Evolutionary conservation across 2,888 invertebrate genomes (phyloP).

Genomic region (Diarsia dahlii): DNA sequence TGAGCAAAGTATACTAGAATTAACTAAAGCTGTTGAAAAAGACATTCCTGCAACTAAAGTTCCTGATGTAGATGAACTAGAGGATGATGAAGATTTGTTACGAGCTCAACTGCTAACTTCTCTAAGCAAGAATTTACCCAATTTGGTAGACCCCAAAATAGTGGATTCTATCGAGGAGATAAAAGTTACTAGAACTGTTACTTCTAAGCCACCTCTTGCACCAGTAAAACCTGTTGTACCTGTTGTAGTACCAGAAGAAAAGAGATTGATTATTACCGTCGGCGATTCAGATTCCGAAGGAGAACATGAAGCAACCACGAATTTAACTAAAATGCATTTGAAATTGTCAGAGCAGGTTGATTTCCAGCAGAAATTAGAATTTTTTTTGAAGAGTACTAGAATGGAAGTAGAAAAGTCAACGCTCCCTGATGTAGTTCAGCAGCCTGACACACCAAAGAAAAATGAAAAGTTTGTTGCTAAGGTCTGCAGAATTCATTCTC

Average conservation of each 20-base stretch:
- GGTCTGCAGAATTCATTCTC: conserved; percentile 73
- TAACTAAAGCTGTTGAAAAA: conserved; percentile 41
- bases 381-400: conserved; percentile 85
- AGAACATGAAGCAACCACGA: conserved; percentile 88
- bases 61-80: conserved; percentile 82
- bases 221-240: conserved; percentile 48
- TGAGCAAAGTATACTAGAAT: conserved; percentile 24
- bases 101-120: conserved; percentile 91
- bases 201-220: conserved; percentile 50
- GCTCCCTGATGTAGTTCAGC: conserved; percentile 78
- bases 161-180: conserved; percentile 68
- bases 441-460: conserved; percentile 73
- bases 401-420: conserved; percentile 83
- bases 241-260: conserved; percentile 75
- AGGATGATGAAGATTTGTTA: conserved; percentile 92
- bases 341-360: conserved; percentile 85
- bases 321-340: conserved; percentile 88
- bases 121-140: conserved; percentile 90
- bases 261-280: conserved; percentile 85
- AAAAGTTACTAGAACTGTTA: conserved; percentile 53
- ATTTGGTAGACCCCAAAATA: conserved; percentile 77
- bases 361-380: conserved; percentile 86
- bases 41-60: conserved; percentile 53
- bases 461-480: conserved; percentile 85
- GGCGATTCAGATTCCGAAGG: conserved; percentile 88